Evolutionary conservation across 2,888 invertebrate genomes (phyloP).

Genomic region (Trachelus iudaicus): DNA sequence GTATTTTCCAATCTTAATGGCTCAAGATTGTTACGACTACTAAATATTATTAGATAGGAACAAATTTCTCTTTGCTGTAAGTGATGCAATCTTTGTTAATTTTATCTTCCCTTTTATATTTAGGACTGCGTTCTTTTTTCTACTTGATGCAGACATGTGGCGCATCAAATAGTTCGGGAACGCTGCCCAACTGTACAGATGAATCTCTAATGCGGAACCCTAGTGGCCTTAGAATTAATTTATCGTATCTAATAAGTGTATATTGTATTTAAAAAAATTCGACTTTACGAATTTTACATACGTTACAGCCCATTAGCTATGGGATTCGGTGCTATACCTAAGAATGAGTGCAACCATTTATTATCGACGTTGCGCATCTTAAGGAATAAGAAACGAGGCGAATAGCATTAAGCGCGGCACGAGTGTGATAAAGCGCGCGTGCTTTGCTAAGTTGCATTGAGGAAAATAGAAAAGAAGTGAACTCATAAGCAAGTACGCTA

Average conservation of each 20-base stretch:
- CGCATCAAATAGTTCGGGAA: neutral
- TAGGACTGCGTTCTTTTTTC: neutral
- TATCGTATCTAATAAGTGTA: neutral
- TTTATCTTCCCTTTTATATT: neutral
- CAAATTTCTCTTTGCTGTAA: conserved; percentile 19
- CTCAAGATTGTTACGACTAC: conserved; percentile 1
- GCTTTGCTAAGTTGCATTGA: neutral
- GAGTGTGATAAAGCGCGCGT: neutral
- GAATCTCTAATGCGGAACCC: conserved; percentile 30
- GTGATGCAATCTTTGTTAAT: neutral
- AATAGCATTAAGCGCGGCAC: neutral
- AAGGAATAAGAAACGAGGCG: neutral
- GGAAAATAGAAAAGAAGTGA: neutral
- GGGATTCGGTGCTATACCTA: conserved; percentile 2
- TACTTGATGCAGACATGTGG: neutral
- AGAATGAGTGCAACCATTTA: neutral
- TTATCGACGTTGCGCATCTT: neutral
- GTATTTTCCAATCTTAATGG: neutral
- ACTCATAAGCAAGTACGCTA: neutral
- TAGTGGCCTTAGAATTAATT: conserved; percentile 42
- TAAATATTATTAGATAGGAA: conserved; percentile 30
- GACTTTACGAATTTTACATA: neutral
- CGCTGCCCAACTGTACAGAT: neutral
- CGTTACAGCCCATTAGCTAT: neutral
- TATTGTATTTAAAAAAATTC: neutral